A percentile compares a stretch with the other conserved stretches of the same genome.
Evolutionary conservation across 1,140 invertebrate species (phyloP).

Genomic region (Drosophila micromelanica): DNA sequence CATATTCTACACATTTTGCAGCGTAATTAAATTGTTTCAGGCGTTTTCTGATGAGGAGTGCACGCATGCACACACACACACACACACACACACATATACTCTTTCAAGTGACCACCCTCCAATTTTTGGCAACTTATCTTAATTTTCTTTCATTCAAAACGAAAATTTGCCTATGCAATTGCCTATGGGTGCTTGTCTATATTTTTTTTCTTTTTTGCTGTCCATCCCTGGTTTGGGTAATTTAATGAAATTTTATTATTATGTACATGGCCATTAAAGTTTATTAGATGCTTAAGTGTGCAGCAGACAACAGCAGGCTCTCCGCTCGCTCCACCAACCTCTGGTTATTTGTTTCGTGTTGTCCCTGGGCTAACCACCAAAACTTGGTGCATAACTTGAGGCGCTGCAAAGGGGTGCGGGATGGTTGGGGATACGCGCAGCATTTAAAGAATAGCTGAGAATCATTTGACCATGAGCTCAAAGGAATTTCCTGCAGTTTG

Average conservation of each 20-base stretch:
- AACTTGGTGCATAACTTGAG: conserved; percentile 70
- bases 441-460: conserved; percentile 76
- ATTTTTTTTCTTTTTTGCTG: conserved; percentile 1
- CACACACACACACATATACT: conserved; percentile 7
- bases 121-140: conserved; percentile 63
- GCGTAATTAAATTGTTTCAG: conserved; percentile 80
- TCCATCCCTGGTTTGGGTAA: conserved; percentile 46
- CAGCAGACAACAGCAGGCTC: conserved; percentile 3
- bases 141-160: conserved; percentile 53
- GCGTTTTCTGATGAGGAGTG: conserved; percentile 12
- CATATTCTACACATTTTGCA: conserved; percentile 57
- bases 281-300: conserved; percentile 58
- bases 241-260: conserved; percentile 84
- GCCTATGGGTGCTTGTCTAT: conserved; percentile 17
- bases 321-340: neutral
- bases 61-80: conserved; percentile 1
- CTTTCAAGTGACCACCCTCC: conserved; percentile 12
- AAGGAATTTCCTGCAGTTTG: conserved; percentile 64
- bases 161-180: conserved; percentile 73
- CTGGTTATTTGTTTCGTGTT: conserved; percentile 57
- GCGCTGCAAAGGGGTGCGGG: conserved; percentile 16
- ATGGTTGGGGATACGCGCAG: conserved; percentile 26
- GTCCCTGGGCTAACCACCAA: conserved; percentile 64
- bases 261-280: conserved; percentile 80
- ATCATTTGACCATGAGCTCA: conserved; percentile 77